phyloP scores from a whole-genome alignment of 1,140 invertebrate genomes.

The Bombus sylvicola region DNA sequence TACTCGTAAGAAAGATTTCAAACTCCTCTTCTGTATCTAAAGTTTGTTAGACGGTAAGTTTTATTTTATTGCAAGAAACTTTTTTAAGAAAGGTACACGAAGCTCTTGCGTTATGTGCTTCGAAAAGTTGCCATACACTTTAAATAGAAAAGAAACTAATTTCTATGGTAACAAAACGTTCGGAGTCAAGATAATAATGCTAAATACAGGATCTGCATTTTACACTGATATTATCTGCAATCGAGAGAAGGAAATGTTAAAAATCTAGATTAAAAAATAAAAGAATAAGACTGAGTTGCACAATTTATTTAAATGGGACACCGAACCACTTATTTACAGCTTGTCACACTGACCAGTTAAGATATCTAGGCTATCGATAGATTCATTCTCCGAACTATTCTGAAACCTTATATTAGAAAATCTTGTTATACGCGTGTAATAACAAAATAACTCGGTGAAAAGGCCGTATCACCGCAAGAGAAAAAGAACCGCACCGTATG shows the following conservation, averaged over 20 bases:
- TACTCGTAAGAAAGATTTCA: background rate
- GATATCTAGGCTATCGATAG: background rate
- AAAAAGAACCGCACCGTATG: background rate
- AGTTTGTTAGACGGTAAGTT: background rate
- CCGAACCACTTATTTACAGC: background rate
- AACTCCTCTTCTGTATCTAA: background rate
- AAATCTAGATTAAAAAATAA: background rate
- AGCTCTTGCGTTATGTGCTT: background rate
- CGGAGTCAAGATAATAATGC: background rate
- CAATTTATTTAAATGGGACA: conserved; percentile 3
- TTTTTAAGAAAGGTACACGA: background rate
- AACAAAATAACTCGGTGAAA: background rate
- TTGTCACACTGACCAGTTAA: background rate
- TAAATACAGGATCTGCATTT: background rate
- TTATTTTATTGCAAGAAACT: background rate
- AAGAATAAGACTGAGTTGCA: background rate
- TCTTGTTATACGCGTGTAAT: background rate
- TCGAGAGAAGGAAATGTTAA: background rate
- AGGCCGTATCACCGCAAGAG: background rate
- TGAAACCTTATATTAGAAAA: background rate
- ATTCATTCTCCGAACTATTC: background rate
- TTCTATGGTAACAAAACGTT: background rate
- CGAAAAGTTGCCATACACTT: background rate
- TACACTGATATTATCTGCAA: background rate
- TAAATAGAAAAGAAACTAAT: background rate